A percentile compares a stretch with the other conserved stretches of the same genome.
Evolutionary conservation across 2,888 invertebrate genomes (phyloP).

Genomic region (Ctena decussata): DNA sequence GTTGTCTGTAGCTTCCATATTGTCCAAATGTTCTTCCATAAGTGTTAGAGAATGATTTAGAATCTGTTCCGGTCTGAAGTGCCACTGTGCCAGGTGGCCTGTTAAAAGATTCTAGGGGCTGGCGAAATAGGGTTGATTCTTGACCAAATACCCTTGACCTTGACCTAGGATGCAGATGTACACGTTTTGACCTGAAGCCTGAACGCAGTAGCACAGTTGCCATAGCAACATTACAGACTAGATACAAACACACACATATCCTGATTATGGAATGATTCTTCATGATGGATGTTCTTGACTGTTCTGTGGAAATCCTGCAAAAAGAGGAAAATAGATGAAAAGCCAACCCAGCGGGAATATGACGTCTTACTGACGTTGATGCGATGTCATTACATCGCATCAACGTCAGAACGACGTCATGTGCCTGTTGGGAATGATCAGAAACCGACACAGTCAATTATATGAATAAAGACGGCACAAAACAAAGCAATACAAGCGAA

Average conservation of each 20-base stretch:
- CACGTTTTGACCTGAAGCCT: neutral
- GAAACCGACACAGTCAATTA: too few relatives aligned
- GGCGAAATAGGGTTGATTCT: neutral
- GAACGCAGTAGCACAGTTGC: neutral
- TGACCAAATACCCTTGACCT: neutral
- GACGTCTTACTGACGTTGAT: too few relatives aligned
- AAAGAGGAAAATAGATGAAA: too few relatives aligned
- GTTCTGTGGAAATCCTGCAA: too few relatives aligned
- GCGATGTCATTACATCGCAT: too few relatives aligned
- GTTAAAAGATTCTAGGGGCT: conserved; percentile 35
- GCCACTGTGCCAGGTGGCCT: conserved; percentile 46
- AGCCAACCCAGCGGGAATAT: too few relatives aligned
- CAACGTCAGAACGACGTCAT: too few relatives aligned
- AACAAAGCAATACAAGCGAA: too few relatives aligned
- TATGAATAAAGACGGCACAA: too few relatives aligned
- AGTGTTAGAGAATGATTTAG: neutral
- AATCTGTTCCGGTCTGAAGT: neutral
- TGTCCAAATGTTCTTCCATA: conserved; percentile 54
- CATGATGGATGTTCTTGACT: too few relatives aligned
- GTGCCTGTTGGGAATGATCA: too few relatives aligned
- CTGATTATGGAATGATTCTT: neutral
- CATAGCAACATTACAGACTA: neutral
- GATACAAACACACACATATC: neutral
- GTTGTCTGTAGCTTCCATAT: conserved; percentile 59
- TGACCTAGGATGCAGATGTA: neutral